A percentile compares a stretch with the other conserved stretches of the same genome.
Evolutionary conservation across 2,797 vertebrate species (phyloP).

Genomic region (Rhyacichthys aspro): DNA sequence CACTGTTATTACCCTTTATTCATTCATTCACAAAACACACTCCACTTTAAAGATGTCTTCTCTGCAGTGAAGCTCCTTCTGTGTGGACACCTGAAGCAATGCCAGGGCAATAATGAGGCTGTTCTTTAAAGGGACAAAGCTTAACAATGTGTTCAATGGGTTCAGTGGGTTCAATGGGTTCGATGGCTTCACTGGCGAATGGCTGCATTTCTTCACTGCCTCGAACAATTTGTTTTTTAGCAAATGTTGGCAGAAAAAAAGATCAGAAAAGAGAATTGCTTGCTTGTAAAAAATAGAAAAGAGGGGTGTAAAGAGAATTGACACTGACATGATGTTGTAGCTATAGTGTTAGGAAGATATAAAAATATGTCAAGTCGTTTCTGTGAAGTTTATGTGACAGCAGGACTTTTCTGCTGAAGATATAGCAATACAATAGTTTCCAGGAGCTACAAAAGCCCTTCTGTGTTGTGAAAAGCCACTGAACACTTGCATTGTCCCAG

Average conservation of each 20-base stretch:
- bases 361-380: conserved; percentile 37
- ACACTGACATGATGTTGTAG: conserved; percentile 16
- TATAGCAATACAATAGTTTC: conserved; percentile 34
- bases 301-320: conserved; percentile 8
- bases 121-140: conserved; percentile 35
- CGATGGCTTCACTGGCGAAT: conserved; percentile 28
- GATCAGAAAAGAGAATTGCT: no score
- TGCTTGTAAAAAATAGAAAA: no score
- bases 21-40: conserved; percentile 44
- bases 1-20: conserved; percentile 62
- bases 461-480: conserved; percentile 32
- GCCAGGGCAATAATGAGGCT: conserved; percentile 29
- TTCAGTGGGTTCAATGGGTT: no score
- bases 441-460: conserved; percentile 53
- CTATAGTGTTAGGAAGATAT: conserved; percentile 9
- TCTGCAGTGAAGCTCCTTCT: conserved; percentile 17
- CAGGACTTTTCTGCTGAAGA: conserved; percentile 19
- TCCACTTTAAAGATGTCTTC: conserved; percentile 43
- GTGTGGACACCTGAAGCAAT: conserved; percentile 11
- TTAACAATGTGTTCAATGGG: conserved; percentile 22
- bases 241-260: no score
- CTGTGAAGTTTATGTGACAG: conserved; percentile 31
- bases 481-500: conserved; percentile 61
- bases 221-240: conserved; percentile 47
- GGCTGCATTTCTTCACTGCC: conserved; percentile 18